A percentile compares a stretch with the other conserved stretches of the same genome.
phyloP scores from a whole-genome alignment of 2,888 invertebrate species.

The Ferdinandea cuprea region DNA sequence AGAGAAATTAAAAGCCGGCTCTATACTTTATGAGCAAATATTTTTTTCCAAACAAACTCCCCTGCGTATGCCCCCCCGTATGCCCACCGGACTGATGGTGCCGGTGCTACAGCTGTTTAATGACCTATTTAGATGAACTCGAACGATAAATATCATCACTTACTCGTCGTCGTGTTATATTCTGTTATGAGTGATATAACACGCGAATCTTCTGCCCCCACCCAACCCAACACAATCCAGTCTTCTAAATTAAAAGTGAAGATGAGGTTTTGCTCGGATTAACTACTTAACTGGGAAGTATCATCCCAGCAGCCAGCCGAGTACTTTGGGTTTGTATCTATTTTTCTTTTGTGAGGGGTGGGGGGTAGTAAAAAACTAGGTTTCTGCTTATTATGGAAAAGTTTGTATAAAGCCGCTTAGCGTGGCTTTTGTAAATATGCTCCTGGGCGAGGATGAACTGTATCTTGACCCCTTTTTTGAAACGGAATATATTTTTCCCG shows the following conservation, averaged over 20 bases:
- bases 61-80: too few relatives aligned
- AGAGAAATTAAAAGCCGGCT: constrained; percentile 43
- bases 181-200: constrained; percentile 53
- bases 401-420: constrained; percentile 64
- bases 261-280: constrained; percentile 61
- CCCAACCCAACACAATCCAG: background rate
- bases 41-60: constrained; percentile 5
- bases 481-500: background rate
- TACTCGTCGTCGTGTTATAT: constrained; percentile 1
- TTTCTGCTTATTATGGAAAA: constrained; percentile 61
- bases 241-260: constrained; percentile 62
- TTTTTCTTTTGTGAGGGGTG: background rate
- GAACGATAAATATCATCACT: constrained; percentile 48
- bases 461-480: constrained; percentile 68
- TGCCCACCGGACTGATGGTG: background rate
- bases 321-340: constrained; percentile 13
- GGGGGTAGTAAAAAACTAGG: constrained; percentile 32
- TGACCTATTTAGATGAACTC: constrained; percentile 68
- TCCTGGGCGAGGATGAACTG: constrained; percentile 54
- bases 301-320: background rate
- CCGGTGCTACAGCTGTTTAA: constrained; percentile 34
- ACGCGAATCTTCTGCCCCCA: constrained; percentile 19
- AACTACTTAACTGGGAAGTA: constrained; percentile 55
- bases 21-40: constrained; percentile 12
- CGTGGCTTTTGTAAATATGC: constrained; percentile 46